Base-by-base conservation (phyloP, 2,888 invertebrate genomes). In the Callinectes sapidus region DNA sequence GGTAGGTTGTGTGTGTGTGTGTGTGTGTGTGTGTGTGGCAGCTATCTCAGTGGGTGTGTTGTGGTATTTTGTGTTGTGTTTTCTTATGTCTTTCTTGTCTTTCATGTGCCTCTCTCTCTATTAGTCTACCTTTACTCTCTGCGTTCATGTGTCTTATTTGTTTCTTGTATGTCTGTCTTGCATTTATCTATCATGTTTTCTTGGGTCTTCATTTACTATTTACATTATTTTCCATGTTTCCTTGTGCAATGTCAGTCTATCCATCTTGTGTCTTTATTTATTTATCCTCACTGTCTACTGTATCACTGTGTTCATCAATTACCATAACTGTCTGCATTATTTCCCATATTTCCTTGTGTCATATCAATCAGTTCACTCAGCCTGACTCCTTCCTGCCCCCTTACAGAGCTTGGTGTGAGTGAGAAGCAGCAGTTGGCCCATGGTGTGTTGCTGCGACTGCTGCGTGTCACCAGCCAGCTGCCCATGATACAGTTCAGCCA, bases 401-500 rank as follows among this genome's bases (percentile, higher is more conserved):
- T 2, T 8, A 6, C 94, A 94, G 94, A 94, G 39, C 88, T 94
- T 14, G 94, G 94, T 23, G 87, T 92, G 32, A 86, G 54, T 39
- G 92, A 94, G 48, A 94, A 94, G 85, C 92, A 93, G 54, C 91
- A 94, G 35, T 91, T 94, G 54, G 94, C 94, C n/a, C 94, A 94
- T 54, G 92, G 94, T 1, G 92, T 94, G 6, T 61, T 94, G 81
- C 86, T 94, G 42, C 93, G 92, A 23, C 90, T 94, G 32, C 91
- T 94, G 23, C 54, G 92, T 2, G 92, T 93, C 66, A 93, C 94
- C 42, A 93, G 92, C 18, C 94, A 93, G 81, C 90, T 94, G 28
- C 94, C 94, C n/a, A 94, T 94, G 94, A 93, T 93, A 35, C 91
- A 94, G 88, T 94, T 94, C 89, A 93, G 89, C 55, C 93, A 94